Percentiles rank a stretch among this genome's conserved stretches.
Evolutionary conservation across 2,888 invertebrate species (phyloP).

Genomic region (Liopterus haemorrhoidalis): DNA sequence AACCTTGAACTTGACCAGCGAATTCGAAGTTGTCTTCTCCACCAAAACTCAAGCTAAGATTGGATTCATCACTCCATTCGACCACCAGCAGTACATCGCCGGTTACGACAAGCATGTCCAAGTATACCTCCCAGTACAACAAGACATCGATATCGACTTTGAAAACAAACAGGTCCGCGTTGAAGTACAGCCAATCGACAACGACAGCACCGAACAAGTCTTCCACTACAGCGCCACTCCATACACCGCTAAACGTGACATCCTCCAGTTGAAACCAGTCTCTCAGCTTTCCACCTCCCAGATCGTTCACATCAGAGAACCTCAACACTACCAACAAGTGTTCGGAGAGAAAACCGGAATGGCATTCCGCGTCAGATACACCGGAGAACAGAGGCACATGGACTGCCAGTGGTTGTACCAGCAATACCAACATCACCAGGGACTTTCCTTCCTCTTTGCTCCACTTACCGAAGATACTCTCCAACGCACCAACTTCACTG

Average conservation of each 20-base stretch:
- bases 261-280: constrained; percentile 51
- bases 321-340: constrained; percentile 39
- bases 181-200: constrained; percentile 47
- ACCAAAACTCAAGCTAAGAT: constrained; percentile 55
- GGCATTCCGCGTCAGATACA: constrained; percentile 50
- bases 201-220: constrained; percentile 49
- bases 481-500: constrained; percentile 47
- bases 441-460: constrained; percentile 34
- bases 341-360: constrained; percentile 52
- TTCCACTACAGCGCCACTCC: constrained; percentile 59
- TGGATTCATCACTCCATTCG: constrained; percentile 60
- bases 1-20: constrained; percentile 45
- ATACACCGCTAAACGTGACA: constrained; percentile 55
- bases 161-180: constrained; percentile 47
- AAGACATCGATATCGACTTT: constrained; percentile 47
- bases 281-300: constrained; percentile 48
- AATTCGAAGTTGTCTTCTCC: constrained; percentile 50
- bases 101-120: constrained; percentile 59
- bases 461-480: constrained; percentile 45
- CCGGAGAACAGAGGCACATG: constrained; percentile 49
- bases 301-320: constrained; percentile 40
- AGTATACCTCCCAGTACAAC: constrained; percentile 51
- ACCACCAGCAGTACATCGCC: constrained; percentile 52
- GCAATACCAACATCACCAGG: constrained; percentile 34
- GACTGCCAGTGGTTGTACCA: constrained; percentile 42